A percentile compares a stretch with the other conserved stretches of the same genome.
Evolutionary conservation across 1,140 invertebrate genomes (phyloP).

Genomic region (Chrysomallon squamiferum): DNA sequence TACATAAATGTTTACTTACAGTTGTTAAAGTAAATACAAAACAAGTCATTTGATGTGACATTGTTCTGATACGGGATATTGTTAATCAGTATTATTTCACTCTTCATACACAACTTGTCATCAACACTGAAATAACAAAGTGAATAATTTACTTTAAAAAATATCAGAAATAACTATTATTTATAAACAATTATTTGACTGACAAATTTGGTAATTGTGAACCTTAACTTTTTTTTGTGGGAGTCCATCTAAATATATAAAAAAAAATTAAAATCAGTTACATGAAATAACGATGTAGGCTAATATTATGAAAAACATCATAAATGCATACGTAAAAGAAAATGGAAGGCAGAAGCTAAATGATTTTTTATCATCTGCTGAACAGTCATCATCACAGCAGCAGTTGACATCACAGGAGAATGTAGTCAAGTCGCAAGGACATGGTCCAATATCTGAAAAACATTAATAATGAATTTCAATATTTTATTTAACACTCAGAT

Average conservation of each 20-base stretch:
- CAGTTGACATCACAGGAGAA: slow-evolving; percentile 76
- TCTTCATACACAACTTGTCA: slow-evolving; percentile 36
- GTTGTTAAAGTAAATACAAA: slow-evolving; percentile 54
- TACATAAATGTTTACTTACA: no score
- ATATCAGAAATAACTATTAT: no score
- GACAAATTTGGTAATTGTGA: no score
- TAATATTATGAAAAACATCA: no score
- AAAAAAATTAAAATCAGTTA: no score
- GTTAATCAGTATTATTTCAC: slow-evolving; percentile 34
- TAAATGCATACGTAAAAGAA: slow-evolving; percentile 23
- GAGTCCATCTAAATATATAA: no score
- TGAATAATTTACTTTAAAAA: slow-evolving; percentile 3
- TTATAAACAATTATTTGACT: no score
- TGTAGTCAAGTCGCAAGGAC: slow-evolving; percentile 64
- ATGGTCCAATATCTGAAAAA: slow-evolving; percentile 47
- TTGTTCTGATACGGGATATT: slow-evolving; percentile 35
- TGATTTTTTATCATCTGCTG: slow-evolving; percentile 64
- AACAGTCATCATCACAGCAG: slow-evolving; percentile 78
- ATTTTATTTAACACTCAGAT: neutral
- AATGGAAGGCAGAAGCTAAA: slow-evolving; percentile 68
- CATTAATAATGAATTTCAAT: no score
- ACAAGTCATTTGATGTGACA: slow-evolving; percentile 31
- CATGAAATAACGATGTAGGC: no score
- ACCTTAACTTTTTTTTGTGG: no score
- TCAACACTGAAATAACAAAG: slow-evolving; percentile 33